Evolutionary conservation across 2,797 vertebrate genomes (phyloP), one percentile per base, ranked within the genome.

Genomic region (Schizopygopsis pylzovi): DNA sequence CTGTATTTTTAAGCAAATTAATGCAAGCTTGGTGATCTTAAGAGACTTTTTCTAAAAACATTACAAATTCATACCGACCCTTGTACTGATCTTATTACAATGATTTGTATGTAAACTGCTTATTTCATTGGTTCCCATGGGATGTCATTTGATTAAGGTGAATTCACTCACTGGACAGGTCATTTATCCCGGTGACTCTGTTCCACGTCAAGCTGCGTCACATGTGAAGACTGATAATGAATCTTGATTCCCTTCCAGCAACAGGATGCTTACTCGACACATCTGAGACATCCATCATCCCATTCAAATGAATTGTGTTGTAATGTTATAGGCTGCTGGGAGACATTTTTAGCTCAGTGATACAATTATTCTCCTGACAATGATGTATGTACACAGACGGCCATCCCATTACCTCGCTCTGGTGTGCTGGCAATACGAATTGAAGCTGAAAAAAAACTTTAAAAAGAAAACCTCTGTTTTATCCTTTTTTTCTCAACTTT

Each of bases 271-370:
- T 90, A 88, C 89, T 88, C 82, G 77, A 84, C 78, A 78, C 22
- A 61, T 90, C 78, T 25, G 65, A 71, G 59, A 83, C 90, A 93
- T 94, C 91, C 83, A 92, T 93, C 92, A 93, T 92, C 84, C 54
- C 72, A 61, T 37, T 87, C 79, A 83, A 90, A 67, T 86, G 90
- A 88, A 92, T 89, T 84, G 85, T 83, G 85, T 82, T 71, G 22
- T 81, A 78, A 89, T 89, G 91, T 84, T 78, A 79, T 82, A 41
- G 54, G 87, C 89, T 86, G 87, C 82, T 63, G 89, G 88, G 81
- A 86, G 39, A 86, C 79, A 28, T 81, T 83, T 67, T 75, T 86
- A 86, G 20, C 79, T 61, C 70, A 73, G 70, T 89, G 83, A 43
- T 84, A 39, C 73, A 79, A 28, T 67, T 79, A 4, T 84, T 68